Percentiles rank a stretch among this genome's conserved stretches.
phyloP scores from a whole-genome alignment of 2,113 vertebrate genomes.

The Elephas maximus region DNA sequence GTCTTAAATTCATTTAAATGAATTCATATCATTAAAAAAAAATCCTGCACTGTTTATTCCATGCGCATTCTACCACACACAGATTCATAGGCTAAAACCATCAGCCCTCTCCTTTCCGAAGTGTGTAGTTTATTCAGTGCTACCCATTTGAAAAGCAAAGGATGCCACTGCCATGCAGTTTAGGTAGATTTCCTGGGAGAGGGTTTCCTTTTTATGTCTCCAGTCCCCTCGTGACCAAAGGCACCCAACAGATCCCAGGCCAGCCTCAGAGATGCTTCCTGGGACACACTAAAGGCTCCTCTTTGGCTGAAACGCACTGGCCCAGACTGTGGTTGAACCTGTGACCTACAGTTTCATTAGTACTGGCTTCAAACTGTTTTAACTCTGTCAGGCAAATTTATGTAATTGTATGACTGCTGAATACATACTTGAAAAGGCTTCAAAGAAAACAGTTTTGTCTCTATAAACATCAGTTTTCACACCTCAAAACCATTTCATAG shows the following conservation, averaged over 20 bases:
- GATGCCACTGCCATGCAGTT: not conserved
- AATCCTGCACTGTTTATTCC: not conserved
- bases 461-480: slow-evolving; percentile 81
- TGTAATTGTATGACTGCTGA: slow-evolving; percentile 64
- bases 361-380: slow-evolving; percentile 56
- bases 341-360: slow-evolving; percentile 32
- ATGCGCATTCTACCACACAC: not conserved
- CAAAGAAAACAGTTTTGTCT: slow-evolving; percentile 78
- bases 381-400: slow-evolving; percentile 60
- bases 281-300: not conserved
- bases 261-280: not conserved
- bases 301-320: not conserved
- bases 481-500: slow-evolving; percentile 76
- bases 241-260: not conserved
- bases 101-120: not conserved
- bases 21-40: slow-evolving; percentile 18
- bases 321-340: not conserved
- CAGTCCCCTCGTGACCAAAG: not conserved
- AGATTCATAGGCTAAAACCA: not conserved
- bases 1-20: not conserved
- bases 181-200: slow-evolving; percentile 19
- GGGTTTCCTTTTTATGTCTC: not conserved
- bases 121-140: not conserved
- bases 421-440: slow-evolving; percentile 75
- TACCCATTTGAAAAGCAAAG: not conserved